phyloP scores from a whole-genome alignment of 2,888 invertebrate genomes.

The Drosophila ustulata region DNA sequence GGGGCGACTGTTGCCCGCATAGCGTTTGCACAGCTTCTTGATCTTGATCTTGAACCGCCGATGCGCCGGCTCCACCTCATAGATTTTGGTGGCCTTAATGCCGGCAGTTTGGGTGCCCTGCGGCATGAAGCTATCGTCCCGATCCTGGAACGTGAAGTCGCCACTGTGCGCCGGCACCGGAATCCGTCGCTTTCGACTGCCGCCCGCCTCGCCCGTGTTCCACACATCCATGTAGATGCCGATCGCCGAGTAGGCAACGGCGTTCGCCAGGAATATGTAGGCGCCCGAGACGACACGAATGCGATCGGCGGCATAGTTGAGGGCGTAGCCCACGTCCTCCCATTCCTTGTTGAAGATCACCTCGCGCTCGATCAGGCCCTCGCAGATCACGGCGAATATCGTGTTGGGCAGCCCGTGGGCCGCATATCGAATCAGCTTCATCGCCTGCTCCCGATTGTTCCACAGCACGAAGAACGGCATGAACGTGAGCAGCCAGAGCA shows the following conservation, averaged over 20 bases:
- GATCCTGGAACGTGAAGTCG: constrained; percentile 39
- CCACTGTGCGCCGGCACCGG: constrained; percentile 22
- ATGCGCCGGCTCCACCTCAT: constrained; percentile 85
- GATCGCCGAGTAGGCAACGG: constrained; percentile 86
- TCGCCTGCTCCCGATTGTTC: constrained; percentile 43
- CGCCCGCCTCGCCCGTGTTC: constrained; percentile 44
- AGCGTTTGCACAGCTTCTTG: constrained; percentile 87
- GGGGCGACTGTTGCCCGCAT: constrained; percentile 87
- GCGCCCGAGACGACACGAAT: constrained; percentile 29
- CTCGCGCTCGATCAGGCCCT: constrained; percentile 52
- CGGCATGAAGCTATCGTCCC: constrained; percentile 26
- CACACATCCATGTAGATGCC: constrained; percentile 86
- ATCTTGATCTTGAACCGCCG: constrained; percentile 84
- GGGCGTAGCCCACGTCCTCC: constrained; percentile 13
- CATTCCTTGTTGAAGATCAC: constrained; percentile 32
- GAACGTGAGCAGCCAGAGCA: constrained; percentile 90
- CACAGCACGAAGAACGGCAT: constrained; percentile 89
- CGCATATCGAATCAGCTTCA: constrained; percentile 30
- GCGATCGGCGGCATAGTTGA: constrained; percentile 9
- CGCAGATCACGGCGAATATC: constrained; percentile 87
- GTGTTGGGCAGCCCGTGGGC: constrained; percentile 88
- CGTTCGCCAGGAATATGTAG: constrained; percentile 30
- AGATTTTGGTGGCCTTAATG: constrained; percentile 70
- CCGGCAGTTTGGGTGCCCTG: constrained; percentile 31
- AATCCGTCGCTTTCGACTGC: constrained; percentile 20